Conservation (phyloP, 2,797 vertebrate genomes). For the Todus mexicanus region DNA sequence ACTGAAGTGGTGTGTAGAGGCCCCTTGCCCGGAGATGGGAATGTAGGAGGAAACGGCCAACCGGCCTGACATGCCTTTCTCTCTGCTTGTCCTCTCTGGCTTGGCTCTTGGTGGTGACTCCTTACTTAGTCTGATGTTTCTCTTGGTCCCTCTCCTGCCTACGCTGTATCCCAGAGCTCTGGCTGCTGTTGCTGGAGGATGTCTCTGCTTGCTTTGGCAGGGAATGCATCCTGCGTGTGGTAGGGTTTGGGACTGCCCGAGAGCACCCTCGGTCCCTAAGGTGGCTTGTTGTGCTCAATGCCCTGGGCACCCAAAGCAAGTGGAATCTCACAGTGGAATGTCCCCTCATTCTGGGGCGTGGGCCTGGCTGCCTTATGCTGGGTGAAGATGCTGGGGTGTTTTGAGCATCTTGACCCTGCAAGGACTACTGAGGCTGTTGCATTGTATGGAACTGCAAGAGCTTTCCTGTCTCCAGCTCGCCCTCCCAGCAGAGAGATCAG, state of each 20-base stretch:
- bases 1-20: background rate
- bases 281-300: background rate
- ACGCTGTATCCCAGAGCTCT: background rate
- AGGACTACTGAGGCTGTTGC: background rate
- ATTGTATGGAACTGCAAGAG: background rate
- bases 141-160: background rate
- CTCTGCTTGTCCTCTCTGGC: background rate
- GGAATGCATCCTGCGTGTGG: background rate
- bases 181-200: background rate
- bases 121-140: background rate
- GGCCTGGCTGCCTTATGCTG: background rate
- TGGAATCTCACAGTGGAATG: background rate
- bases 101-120: background rate
- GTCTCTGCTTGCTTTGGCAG: background rate
- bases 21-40: background rate
- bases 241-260: background rate
- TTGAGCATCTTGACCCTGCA: background rate
- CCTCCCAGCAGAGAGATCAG: background rate
- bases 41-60: background rate
- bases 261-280: rapidly evolving
- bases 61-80: background rate
- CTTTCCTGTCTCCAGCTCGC: background rate
- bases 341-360: background rate
- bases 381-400: background rate
- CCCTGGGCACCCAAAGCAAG: too few relatives aligned